Conservation (phyloP, 2,797 vertebrate species). For the Mus caroli region DNA sequence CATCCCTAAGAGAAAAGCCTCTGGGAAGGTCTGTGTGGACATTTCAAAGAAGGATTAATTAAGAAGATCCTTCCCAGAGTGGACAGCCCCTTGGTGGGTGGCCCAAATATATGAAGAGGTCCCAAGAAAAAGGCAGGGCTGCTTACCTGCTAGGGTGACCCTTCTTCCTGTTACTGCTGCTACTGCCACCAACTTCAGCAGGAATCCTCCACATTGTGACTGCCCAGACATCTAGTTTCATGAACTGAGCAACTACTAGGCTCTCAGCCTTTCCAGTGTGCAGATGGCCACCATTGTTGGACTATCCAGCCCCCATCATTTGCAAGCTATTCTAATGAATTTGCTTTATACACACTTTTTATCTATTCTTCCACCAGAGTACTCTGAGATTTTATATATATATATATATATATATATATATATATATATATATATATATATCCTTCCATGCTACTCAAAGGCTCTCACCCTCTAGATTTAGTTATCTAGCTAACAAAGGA, state of each 20-base stretch:
- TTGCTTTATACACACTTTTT: background rate
- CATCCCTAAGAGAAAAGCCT: background rate
- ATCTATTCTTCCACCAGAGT: background rate
- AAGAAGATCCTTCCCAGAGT: background rate
- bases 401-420: no score
- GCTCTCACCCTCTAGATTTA: conserved; percentile 9
- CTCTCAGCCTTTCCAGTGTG: background rate
- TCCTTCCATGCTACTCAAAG: background rate
- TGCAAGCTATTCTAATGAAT: background rate
- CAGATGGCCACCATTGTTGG: background rate
- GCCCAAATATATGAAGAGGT: background rate
- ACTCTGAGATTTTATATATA: background rate
- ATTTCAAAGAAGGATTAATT: background rate
- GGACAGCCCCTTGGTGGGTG: background rate
- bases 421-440: background rate
- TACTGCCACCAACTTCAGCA: background rate
- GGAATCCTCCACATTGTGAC: background rate
- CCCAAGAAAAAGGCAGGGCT: background rate
- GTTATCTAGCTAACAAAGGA: background rate
- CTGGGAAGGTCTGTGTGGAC: background rate
- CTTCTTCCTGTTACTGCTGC: background rate
- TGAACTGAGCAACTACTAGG: background rate
- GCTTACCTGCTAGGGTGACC: background rate
- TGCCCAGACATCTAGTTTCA: background rate
- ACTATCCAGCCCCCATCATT: background rate